These are phyloP conservation scores for Mesorhabditis spiculigera DNA, from an alignment of 2,888 invertebrate species.

Conservation along the genomic window DNA sequence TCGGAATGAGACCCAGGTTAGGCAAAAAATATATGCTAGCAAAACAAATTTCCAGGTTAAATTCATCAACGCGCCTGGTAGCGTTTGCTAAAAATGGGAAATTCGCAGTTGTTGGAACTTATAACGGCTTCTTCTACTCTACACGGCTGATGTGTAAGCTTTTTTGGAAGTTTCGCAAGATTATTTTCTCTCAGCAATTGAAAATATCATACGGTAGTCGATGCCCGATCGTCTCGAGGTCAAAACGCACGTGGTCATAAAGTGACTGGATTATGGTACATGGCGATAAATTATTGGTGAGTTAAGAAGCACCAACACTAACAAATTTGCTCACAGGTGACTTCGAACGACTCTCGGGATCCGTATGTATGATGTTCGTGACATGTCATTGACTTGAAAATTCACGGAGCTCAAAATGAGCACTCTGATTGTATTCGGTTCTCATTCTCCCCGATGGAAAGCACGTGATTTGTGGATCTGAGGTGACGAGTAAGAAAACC, in stretches of 20 bases:
- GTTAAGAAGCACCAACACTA: not conserved
- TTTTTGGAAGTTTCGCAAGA: not conserved
- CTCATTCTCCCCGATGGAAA: slow-evolving; percentile 89
- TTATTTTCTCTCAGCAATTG: slow-evolving; percentile 69
- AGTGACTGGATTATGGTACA: slow-evolving; percentile 78
- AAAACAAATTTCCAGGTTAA: slow-evolving; percentile 36
- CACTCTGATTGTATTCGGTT: slow-evolving; percentile 83
- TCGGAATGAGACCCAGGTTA: slow-evolving; percentile 38
- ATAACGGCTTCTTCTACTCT: slow-evolving; percentile 97
- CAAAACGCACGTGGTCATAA: slow-evolving; percentile 90
- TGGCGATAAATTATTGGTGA: slow-evolving; percentile 62
- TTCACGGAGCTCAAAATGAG: slow-evolving; percentile 64
- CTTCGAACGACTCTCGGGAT: slow-evolving; percentile 96
- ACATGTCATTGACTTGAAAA: slow-evolving; percentile 89
- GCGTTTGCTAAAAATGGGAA: slow-evolving; percentile 73
- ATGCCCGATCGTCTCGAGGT: slow-evolving; percentile 87
- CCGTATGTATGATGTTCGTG: slow-evolving; percentile 87
- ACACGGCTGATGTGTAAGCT: slow-evolving; percentile 78
- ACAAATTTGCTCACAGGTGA: slow-evolving; percentile 61
- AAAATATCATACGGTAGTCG: slow-evolving; percentile 97
- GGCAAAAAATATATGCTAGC: not conserved
- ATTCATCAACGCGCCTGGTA: slow-evolving; percentile 58
- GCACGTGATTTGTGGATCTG: slow-evolving; percentile 93
- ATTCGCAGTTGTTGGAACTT: slow-evolving; percentile 95
- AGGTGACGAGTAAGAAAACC: slow-evolving; percentile 67